These are phyloP conservation scores for Synanthedon tipuliformis DNA, from an alignment of 2,888 invertebrate genomes.

Conservation along the genomic window DNA sequence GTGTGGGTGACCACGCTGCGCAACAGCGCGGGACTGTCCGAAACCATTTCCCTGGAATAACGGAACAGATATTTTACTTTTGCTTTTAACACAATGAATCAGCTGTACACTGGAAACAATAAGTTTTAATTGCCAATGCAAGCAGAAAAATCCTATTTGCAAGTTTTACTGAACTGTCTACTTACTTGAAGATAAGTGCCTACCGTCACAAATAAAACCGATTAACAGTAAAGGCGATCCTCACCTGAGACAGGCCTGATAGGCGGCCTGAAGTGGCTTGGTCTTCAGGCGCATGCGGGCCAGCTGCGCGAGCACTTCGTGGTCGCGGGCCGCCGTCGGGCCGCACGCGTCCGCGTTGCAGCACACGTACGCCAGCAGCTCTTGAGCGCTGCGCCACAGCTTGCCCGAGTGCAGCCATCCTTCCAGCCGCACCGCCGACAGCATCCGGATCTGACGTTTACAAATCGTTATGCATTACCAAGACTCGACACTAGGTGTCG, in stretches of 20 bases:
- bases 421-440: slow-evolving; percentile 85
- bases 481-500: no score
- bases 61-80: no score
- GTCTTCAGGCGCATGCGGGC: slow-evolving; percentile 93
- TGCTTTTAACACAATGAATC: background rate
- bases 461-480: background rate
- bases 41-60: slow-evolving; percentile 82
- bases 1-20: slow-evolving; percentile 89
- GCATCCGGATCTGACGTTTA: slow-evolving; percentile 73
- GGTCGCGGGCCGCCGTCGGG: slow-evolving; percentile 74
- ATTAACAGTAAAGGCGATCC: background rate
- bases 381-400: slow-evolving; percentile 91
- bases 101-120: no score
- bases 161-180: no score
- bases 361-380: slow-evolving; percentile 90
- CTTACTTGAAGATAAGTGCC: no score
- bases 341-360: slow-evolving; percentile 81
- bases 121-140: no score
- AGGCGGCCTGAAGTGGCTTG: slow-evolving; percentile 90
- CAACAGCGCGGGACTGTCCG: slow-evolving; percentile 85
- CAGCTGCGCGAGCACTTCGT: slow-evolving; percentile 83
- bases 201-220: no score
- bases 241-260: slow-evolving; percentile 82
- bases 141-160: no score
- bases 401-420: slow-evolving; percentile 97